These are phyloP conservation scores for Salarias fasciatus DNA, from an alignment of 2,797 vertebrate genomes.

Conservation along the genomic window DNA sequence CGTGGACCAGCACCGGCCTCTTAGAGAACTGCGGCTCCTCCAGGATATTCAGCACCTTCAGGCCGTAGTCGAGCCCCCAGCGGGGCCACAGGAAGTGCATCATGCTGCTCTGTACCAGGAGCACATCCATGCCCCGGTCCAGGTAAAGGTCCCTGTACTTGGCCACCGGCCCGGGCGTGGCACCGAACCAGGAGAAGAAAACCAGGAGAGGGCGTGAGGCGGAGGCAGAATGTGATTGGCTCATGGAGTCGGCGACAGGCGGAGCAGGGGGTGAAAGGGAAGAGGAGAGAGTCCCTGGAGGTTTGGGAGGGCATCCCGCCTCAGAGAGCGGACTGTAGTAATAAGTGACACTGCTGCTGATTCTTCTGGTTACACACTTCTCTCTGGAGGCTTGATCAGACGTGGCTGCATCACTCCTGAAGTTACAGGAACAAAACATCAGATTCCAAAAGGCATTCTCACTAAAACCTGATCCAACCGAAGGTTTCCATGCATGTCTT, in stretches of 20 bases:
- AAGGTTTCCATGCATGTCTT: too few species aligned
- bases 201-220: conserved; percentile 69
- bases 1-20: conserved; percentile 75
- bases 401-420: conserved; percentile 7
- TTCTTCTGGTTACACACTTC: conserved; percentile 32
- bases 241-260: neutral
- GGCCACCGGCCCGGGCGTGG: conserved; percentile 50
- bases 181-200: conserved; percentile 82
- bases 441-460: neutral
- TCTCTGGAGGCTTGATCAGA: conserved; percentile 4
- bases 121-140: conserved; percentile 71
- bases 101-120: conserved; percentile 71
- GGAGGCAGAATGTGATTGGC: neutral
- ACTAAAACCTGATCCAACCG: too few species aligned
- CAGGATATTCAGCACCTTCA: conserved; percentile 66
- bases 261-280: neutral
- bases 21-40: conserved; percentile 67
- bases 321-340: conserved; percentile 43
- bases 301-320: neutral
- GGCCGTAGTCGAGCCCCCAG: conserved; percentile 65
- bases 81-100: conserved; percentile 79
- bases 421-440: conserved; percentile 40
- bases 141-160: conserved; percentile 81
- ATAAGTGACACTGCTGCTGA: conserved; percentile 62
- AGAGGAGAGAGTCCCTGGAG: accelerated